Evolutionary conservation across 1,140 invertebrate genomes (phyloP).

Genomic region (Sitobion miscanthi): DNA sequence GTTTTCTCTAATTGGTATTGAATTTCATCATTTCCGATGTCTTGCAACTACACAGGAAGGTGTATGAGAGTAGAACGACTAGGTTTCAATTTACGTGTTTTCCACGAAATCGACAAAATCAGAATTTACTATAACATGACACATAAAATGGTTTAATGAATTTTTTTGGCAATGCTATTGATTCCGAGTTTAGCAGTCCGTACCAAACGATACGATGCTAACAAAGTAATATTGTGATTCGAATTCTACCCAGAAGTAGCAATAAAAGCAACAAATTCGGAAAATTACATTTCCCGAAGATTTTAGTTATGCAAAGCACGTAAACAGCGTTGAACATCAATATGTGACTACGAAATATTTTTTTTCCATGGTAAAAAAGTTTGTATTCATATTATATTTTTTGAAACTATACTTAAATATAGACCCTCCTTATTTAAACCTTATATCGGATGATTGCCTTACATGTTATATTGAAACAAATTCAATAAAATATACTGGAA

Average conservation of each 20-base stretch:
- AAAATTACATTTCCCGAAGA: constrained; percentile 35
- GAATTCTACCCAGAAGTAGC: constrained; percentile 18
- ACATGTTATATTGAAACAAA: neutral
- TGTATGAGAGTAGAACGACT: too few relatives aligned
- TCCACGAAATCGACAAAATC: neutral
- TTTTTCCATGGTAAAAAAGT: constrained; percentile 1
- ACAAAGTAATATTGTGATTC: constrained; percentile 35
- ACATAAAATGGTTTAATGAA: constrained; percentile 5
- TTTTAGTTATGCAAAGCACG: constrained; percentile 38
- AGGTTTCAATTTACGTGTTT: neutral
- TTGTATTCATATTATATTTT: constrained; percentile 26
- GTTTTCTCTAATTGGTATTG: neutral
- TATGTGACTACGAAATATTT: constrained; percentile 35
- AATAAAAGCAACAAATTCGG: constrained; percentile 41
- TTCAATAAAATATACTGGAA: neutral
- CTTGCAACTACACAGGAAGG: neutral
- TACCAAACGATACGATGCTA: neutral
- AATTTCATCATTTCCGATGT: neutral
- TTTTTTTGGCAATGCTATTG: neutral
- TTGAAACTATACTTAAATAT: neutral
- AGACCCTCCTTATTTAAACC: neutral
- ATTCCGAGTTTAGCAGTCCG: neutral
- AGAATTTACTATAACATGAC: neutral
- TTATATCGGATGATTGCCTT: neutral
- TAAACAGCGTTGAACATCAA: constrained; percentile 35